Base-by-base conservation (phyloP, 2,797 vertebrate species). In the Fratercula arctica region DNA sequence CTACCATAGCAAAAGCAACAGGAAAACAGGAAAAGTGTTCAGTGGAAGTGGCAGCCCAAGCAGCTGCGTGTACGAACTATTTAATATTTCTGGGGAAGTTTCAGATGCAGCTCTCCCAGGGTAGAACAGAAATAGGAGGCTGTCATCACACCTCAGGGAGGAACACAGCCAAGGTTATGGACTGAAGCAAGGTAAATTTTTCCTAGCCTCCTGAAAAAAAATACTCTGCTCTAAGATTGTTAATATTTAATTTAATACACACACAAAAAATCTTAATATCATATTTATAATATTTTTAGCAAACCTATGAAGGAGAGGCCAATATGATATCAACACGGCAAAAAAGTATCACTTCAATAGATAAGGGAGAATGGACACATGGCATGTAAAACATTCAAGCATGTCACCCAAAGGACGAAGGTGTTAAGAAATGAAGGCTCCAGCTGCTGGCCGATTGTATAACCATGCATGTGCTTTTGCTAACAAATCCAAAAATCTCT, bases 21-120 rank as follows among this genome's bases (percentile, higher is more conserved):
- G 79, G 69, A 87, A 64, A 67, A 59, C 17, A 46, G 59, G 24
- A 85, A 78, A 82, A 88, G 79, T 2, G 25, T 61, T 89, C 20
- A 94, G 78, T 69, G 63, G 87, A 81, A 88, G 88, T 76, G 82
- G 91, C 72, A 95, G 82, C 81, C 50, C 50, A 10, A 87, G 77
- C 81, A 90, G 77, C 61, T 76, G 84, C 46, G 85, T 0, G 0
- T 68, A 56, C 28, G 70, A 73, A 24, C 77, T 86, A 11, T 51
- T 81, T 43, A 68, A 33, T 66, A 48, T 77, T 43, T 25, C 3
- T 23, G 14, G 63, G 80, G 73, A 79, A 8, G 12, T 16, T 6
- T 92, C 76, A 87, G 46, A 8, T 35, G 56, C 74, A 75, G 57
- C 53, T 59, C 16, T 86, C 78, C 28, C 51, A 53, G 41, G 64